phyloP scores from a whole-genome alignment of 2,797 vertebrate genomes.

The Lindbergichthys nudifrons region DNA sequence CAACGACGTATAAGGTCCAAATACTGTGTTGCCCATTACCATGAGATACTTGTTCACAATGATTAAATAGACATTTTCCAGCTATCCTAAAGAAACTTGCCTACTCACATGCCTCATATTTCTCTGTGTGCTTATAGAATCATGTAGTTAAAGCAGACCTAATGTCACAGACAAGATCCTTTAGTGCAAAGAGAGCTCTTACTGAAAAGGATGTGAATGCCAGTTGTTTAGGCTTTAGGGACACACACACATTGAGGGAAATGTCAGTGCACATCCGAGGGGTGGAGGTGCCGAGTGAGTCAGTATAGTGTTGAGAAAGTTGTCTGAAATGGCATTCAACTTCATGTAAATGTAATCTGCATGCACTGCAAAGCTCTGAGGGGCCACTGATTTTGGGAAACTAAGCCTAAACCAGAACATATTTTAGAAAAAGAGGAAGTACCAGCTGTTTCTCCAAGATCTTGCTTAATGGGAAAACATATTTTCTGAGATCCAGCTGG shows the following conservation, averaged over 20 bases:
- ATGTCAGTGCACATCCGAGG: slow-evolving; percentile 42
- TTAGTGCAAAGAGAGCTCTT: slow-evolving; percentile 18
- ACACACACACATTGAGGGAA: slow-evolving; percentile 26
- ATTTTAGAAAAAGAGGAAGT: slow-evolving; percentile 4
- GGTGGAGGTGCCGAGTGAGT: slow-evolving; percentile 1
- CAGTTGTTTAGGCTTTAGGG: slow-evolving; percentile 32
- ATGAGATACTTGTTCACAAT: neutral
- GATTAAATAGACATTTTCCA: neutral
- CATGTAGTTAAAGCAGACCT: neutral
- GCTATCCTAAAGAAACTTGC: neutral
- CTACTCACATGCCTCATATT: neutral
- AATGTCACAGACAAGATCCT: slow-evolving; percentile 13
- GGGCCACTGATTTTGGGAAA: slow-evolving; percentile 23
- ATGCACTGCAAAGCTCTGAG: slow-evolving; percentile 19
- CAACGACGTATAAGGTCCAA: neutral
- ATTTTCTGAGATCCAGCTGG: slow-evolving; percentile 14
- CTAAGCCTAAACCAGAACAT: neutral
- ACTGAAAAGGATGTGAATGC: slow-evolving; percentile 26
- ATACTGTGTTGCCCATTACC: neutral
- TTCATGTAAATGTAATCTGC: slow-evolving; percentile 62
- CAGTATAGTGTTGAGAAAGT: slow-evolving; percentile 9
- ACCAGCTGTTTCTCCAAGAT: neutral
- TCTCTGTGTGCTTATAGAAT: neutral
- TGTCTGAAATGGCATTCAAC: slow-evolving; percentile 28
- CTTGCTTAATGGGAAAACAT: slow-evolving; percentile 5